Conservation (phyloP, 1,140 invertebrate genomes). For the Drosophila erecta region DNA sequence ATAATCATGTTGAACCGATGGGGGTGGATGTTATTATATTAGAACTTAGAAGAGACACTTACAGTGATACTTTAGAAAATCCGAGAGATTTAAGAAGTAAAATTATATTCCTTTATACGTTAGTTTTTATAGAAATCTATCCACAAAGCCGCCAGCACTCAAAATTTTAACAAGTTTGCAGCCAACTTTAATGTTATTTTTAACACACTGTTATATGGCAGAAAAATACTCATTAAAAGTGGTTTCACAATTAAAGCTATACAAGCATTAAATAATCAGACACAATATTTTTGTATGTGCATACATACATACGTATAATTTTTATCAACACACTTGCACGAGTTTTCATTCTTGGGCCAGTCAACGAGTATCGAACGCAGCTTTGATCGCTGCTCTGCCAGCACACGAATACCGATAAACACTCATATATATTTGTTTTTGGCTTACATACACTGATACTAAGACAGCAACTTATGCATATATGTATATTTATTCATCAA, state of each 20-base stretch:
- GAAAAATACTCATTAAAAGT: not conserved
- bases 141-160: not conserved
- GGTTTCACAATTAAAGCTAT: constrained; percentile 4
- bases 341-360: constrained; percentile 6
- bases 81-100: not conserved
- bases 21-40: no score
- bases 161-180: not conserved
- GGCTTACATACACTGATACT: constrained; percentile 15
- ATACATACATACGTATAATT: not conserved
- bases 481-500: constrained; percentile 39
- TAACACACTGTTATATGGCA: not conserved
- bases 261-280: constrained; percentile 7
- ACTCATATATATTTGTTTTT: constrained; percentile 33
- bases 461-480: constrained; percentile 6
- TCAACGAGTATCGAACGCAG: constrained; percentile 8
- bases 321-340: constrained; percentile 4
- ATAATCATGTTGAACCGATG: no score
- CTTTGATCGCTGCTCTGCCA: constrained; percentile 15
- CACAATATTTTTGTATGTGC: not conserved
- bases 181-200: not conserved
- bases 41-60: not conserved
- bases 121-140: not conserved
- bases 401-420: constrained; percentile 16
- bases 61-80: not conserved
- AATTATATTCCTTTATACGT: not conserved